Evolutionary conservation across 2,113 vertebrate genomes (phyloP).

Genomic region (Capreolus pygargus): DNA sequence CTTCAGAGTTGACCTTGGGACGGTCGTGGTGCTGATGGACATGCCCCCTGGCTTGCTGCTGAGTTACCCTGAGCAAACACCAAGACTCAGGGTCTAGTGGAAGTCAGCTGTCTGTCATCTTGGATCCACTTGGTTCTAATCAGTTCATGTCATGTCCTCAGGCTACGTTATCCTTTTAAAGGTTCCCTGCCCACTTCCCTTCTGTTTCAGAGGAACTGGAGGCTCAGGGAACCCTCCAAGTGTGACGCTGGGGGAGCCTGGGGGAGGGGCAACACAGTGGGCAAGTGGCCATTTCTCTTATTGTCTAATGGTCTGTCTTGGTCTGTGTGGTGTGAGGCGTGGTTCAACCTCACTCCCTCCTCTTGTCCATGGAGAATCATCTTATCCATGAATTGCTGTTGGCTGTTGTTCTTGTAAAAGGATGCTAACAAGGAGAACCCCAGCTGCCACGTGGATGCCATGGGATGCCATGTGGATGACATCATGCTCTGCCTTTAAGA

Average conservation of each 20-base stretch:
- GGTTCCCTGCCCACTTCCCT: background rate
- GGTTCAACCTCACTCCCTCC: background rate
- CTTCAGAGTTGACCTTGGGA: background rate
- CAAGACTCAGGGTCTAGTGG: background rate
- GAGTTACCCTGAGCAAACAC: too few relatives aligned
- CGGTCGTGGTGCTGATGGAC: background rate
- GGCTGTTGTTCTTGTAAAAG: background rate
- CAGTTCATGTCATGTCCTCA: background rate
- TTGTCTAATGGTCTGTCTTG: background rate
- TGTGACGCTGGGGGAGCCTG: background rate
- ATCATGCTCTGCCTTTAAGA: too few relatives aligned
- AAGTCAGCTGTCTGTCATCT: background rate
- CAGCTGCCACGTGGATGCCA: background rate
- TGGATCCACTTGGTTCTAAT: background rate
- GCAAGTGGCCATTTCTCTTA: too few relatives aligned
- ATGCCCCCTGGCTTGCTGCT: background rate
- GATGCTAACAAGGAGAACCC: too few relatives aligned
- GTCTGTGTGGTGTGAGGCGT: background rate
- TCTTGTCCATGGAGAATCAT: background rate
- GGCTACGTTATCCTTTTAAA: background rate
- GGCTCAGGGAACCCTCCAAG: background rate
- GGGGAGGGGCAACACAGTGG: rapidly evolving
- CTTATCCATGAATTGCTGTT: background rate
- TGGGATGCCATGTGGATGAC: background rate
- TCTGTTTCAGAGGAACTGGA: background rate